Conservation (phyloP, 2,888 invertebrate species). For the Helleia helle region DNA sequence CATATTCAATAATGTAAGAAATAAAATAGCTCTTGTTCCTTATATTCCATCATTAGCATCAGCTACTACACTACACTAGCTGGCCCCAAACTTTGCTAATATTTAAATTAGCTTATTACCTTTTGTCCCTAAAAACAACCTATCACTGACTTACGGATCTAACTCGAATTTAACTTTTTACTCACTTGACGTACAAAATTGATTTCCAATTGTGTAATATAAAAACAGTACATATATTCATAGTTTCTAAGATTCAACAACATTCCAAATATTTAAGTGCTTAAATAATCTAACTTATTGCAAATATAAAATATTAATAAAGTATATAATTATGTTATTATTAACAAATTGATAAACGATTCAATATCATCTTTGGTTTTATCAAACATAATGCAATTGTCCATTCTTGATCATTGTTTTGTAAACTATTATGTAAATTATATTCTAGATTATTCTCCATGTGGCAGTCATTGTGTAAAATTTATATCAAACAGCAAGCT, state of each 20-base stretch:
- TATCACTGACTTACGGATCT: neutral
- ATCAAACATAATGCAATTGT: slow-evolving; percentile 32
- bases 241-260: slow-evolving; percentile 25
- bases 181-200: too few relatives aligned
- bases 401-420: slow-evolving; percentile 24
- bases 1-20: too few relatives aligned
- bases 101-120: too few relatives aligned
- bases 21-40: too few relatives aligned
- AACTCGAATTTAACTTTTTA: too few relatives aligned
- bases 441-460: neutral
- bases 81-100: too few relatives aligned
- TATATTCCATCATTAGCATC: too few relatives aligned
- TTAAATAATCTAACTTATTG: neutral
- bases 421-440: too few relatives aligned
- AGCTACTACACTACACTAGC: too few relatives aligned
- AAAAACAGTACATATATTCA: slow-evolving; percentile 23
- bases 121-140: slow-evolving; percentile 15
- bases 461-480: neutral
- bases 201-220: slow-evolving; percentile 17
- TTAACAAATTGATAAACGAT: slow-evolving; percentile 24
- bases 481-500: too few relatives aligned
- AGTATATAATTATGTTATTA: slow-evolving; percentile 16
- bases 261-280: too few relatives aligned
- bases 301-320: slow-evolving; percentile 5
- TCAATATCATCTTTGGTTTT: slow-evolving; percentile 68